These are phyloP conservation scores for Andricus curvator DNA, from an alignment of 2,888 invertebrate species.

Conservation along the genomic window DNA sequence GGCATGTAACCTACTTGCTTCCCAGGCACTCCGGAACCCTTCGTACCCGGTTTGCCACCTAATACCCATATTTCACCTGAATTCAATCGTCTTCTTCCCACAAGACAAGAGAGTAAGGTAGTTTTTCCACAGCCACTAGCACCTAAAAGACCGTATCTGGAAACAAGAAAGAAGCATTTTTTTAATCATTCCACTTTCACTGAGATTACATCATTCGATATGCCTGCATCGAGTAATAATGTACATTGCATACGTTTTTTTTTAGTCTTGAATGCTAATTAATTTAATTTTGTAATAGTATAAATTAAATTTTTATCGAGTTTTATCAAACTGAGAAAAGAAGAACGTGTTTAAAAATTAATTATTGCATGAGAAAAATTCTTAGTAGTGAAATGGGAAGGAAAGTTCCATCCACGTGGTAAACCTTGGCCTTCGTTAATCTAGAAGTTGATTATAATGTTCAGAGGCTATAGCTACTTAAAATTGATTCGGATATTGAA, in stretches of 20 bases:
- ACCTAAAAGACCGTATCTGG: constrained; percentile 94
- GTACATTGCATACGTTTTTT: neutral
- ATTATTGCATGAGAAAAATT: neutral
- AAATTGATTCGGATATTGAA: neutral
- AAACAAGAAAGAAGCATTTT: constrained; percentile 1
- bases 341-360: neutral
- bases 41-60: constrained; percentile 93
- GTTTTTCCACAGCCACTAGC: constrained; percentile 99
- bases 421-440: neutral
- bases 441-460: neutral
- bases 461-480: neutral
- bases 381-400: neutral
- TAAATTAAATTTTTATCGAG: neutral
- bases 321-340: neutral
- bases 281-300: too few relatives aligned
- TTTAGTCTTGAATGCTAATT: neutral
- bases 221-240: neutral
- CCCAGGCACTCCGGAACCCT: constrained; percentile 94
- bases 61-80: constrained; percentile 94
- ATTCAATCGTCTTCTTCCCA: constrained; percentile 91
- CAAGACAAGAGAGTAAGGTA: constrained; percentile 94
- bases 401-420: neutral
- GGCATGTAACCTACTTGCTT: constrained; percentile 99
- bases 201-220: neutral
- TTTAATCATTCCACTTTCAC: constrained; percentile 10